A percentile compares a stretch with the other conserved stretches of the same genome.
These are phyloP conservation scores for Lophotriccus pileatus DNA, from an alignment of 2,797 vertebrate species.

Conservation along the genomic window DNA sequence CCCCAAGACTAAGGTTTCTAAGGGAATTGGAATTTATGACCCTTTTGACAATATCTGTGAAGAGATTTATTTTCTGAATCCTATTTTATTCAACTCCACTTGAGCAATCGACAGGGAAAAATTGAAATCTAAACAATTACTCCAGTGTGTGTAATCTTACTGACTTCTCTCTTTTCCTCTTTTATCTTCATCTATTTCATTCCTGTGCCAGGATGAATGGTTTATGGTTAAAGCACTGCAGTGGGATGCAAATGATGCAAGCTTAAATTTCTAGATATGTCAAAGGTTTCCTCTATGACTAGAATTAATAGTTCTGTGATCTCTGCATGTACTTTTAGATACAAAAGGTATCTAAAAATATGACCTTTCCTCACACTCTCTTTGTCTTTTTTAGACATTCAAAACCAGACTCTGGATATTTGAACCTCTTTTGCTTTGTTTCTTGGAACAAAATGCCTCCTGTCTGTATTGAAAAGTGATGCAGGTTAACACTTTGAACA, in stretches of 20 bases:
- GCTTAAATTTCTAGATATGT: neutral
- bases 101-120: conserved; percentile 19
- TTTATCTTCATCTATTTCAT: neutral
- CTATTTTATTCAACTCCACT: neutral
- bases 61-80: conserved; percentile 15
- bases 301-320: neutral
- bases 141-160: neutral
- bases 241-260: neutral
- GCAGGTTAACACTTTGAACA: conserved; percentile 35
- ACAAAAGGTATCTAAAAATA: conserved; percentile 1
- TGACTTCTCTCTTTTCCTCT: neutral
- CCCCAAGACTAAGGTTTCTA: neutral
- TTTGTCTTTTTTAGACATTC: neutral
- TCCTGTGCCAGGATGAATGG: neutral
- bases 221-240: neutral
- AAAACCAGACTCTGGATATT: neutral
- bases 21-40: neutral
- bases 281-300: neutral
- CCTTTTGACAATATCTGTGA: neutral
- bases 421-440: neutral
- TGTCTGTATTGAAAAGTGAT: conserved; percentile 12
- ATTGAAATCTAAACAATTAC: conserved; percentile 12
- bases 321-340: neutral
- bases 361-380: neutral
- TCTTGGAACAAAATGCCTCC: conserved; percentile 24